Conservation (phyloP, 2,888 invertebrate genomes). For the Neoaliturus tenellus region DNA sequence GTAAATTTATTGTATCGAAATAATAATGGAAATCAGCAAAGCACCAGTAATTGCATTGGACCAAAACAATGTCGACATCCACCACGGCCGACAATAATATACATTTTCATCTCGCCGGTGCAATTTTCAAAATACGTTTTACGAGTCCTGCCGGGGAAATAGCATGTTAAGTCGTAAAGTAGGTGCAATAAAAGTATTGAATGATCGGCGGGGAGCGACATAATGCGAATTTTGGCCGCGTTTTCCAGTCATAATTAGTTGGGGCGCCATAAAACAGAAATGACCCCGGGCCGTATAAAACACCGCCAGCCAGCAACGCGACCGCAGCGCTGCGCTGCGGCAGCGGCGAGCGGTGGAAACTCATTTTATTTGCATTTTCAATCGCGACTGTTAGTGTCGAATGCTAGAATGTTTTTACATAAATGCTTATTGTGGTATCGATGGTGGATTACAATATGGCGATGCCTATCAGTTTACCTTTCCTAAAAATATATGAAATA, state of each 20-base stretch:
- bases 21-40: no score
- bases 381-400: no score
- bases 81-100: neutral
- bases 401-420: no score
- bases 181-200: neutral
- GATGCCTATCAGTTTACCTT: no score
- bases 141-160: conserved; percentile 8
- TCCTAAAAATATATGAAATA: no score
- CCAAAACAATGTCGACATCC: neutral
- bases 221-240: neutral
- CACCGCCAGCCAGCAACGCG: neutral
- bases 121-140: neutral
- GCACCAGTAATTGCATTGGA: no score
- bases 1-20: no score
- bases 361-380: no score
- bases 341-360: no score
- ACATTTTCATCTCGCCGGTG: neutral
- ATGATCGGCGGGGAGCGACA: neutral
- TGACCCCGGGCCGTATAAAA: neutral
- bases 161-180: neutral
- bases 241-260: neutral
- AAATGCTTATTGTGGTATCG: no score
- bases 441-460: no score
- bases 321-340: no score
- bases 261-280: neutral